A percentile compares a stretch with the other conserved stretches of the same genome.
phyloP scores from a whole-genome alignment of 2,888 invertebrate species.

The Melinaea menophilus region DNA sequence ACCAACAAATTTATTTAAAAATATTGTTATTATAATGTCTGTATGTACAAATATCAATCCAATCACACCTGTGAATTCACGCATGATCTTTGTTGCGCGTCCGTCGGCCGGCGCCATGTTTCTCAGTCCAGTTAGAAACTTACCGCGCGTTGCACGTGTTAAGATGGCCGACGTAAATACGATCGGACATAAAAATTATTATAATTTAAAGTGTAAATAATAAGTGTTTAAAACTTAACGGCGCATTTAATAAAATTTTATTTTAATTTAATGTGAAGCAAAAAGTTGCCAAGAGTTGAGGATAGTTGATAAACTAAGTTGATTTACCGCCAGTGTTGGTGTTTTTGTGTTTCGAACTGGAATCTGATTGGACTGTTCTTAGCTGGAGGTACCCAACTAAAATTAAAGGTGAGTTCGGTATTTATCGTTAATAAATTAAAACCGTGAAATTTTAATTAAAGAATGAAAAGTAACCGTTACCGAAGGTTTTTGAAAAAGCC shows the following conservation, averaged over 20 bases:
- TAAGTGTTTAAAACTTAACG: neutral
- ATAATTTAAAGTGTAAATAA: slow-evolving; percentile 8
- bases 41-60: slow-evolving; percentile 1
- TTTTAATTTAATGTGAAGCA: slow-evolving; percentile 10
- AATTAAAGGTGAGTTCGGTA: slow-evolving; percentile 18
- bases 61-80: slow-evolving; percentile 43
- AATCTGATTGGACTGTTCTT: slow-evolving; percentile 48
- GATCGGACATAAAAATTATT: slow-evolving; percentile 26
- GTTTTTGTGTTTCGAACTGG: slow-evolving; percentile 45
- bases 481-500: too few relatives aligned
- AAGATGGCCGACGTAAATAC: slow-evolving; percentile 30
- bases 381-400: slow-evolving; percentile 16
- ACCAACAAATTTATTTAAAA: neutral
- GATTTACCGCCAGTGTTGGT: slow-evolving; percentile 28
- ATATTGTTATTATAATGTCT: neutral
- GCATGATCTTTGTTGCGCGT: slow-evolving; percentile 55
- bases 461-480: too few relatives aligned
- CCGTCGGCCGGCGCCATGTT: slow-evolving; percentile 52
- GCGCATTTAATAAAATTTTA: slow-evolving; percentile 9
- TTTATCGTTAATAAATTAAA: neutral
- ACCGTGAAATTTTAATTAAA: neutral
- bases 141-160: slow-evolving; percentile 41
- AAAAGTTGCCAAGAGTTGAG: slow-evolving; percentile 21
- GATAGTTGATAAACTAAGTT: slow-evolving; percentile 15
- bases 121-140: slow-evolving; percentile 61